Percentiles rank a stretch among this genome's conserved stretches.
phyloP scores from a whole-genome alignment of 2,888 invertebrate species.

The Spodoptera exigua region DNA sequence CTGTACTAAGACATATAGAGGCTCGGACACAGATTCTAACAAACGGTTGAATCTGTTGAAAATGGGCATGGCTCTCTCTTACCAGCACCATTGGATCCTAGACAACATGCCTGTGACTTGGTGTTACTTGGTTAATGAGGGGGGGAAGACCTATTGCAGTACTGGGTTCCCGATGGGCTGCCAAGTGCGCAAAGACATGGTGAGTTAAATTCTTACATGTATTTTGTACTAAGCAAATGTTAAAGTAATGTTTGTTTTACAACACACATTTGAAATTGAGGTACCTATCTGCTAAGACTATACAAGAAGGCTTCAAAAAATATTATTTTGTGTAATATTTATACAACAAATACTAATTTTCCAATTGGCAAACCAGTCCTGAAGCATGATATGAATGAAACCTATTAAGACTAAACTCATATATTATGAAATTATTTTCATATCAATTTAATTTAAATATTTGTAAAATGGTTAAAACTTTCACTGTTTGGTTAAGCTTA shows the following conservation, averaged over 20 bases:
- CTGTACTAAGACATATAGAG: constrained; percentile 92
- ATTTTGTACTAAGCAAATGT: not conserved
- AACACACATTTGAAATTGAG: too few species aligned
- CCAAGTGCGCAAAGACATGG: constrained; percentile 91
- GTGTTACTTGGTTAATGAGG: constrained; percentile 95
- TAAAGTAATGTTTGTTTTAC: too few species aligned
- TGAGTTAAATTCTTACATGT: constrained; percentile 64
- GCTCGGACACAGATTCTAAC: constrained; percentile 90
- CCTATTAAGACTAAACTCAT: too few species aligned
- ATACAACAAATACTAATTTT: too few species aligned
- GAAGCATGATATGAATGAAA: too few species aligned
- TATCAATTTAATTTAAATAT: constrained; percentile 10
- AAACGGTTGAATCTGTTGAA: constrained; percentile 94
- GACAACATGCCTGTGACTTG: constrained; percentile 99
- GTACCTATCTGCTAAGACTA: too few species aligned
- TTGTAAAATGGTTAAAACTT: constrained; percentile 2
- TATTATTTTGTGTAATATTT: too few species aligned
- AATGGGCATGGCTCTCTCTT: constrained; percentile 97
- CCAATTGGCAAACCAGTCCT: too few species aligned
- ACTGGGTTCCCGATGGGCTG: constrained; percentile 99
- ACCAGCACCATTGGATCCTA: constrained; percentile 99
- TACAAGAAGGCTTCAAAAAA: too few species aligned
- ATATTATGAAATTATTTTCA: not conserved
- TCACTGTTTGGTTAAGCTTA: constrained; percentile 14
- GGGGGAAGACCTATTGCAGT: constrained; percentile 94